phyloP scores from a whole-genome alignment of 2,888 invertebrate genomes.

The Archaeoteleia sp. region DNA sequence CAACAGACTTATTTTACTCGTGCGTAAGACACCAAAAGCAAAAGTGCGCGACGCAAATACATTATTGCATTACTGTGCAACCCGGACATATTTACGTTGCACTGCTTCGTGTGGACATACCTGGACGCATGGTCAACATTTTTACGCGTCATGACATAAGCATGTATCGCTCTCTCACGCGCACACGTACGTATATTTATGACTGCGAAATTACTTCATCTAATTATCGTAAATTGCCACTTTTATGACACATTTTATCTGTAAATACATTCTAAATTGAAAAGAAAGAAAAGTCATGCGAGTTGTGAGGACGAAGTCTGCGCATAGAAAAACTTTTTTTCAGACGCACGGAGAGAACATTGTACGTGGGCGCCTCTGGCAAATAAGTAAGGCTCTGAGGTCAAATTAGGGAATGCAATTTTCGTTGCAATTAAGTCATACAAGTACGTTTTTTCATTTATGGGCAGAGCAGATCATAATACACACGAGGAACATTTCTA shows the following conservation, averaged over 20 bases:
- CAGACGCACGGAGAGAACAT: too few relatives aligned
- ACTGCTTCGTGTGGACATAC: constrained; percentile 16
- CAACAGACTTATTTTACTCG: constrained; percentile 15
- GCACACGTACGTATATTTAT: constrained; percentile 2
- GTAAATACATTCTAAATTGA: not conserved
- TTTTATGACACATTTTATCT: constrained; percentile 4
- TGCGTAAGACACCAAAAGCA: constrained; percentile 13
- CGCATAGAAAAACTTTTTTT: too few relatives aligned
- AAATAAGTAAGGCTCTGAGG: too few relatives aligned
- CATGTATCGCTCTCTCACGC: not conserved
- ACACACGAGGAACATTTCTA: too few relatives aligned
- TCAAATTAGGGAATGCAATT: too few relatives aligned
- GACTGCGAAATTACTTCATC: constrained; percentile 2
- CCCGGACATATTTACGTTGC: constrained; percentile 18
- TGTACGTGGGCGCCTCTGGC: too few relatives aligned
- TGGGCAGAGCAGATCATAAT: too few relatives aligned
- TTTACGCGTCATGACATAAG: constrained; percentile 1
- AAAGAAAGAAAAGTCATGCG: not conserved
- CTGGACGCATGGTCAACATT: constrained; percentile 14
- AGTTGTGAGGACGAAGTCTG: not conserved
- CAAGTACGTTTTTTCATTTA: too few relatives aligned
- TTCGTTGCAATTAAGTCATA: too few relatives aligned
- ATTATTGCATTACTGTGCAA: constrained; percentile 13
- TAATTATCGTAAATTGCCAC: constrained; percentile 9
- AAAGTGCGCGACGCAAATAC: constrained; percentile 12